These are phyloP conservation scores for Sebastes matsubarae DNA, from an alignment of 2,797 vertebrate species.

Conservation along the genomic window DNA sequence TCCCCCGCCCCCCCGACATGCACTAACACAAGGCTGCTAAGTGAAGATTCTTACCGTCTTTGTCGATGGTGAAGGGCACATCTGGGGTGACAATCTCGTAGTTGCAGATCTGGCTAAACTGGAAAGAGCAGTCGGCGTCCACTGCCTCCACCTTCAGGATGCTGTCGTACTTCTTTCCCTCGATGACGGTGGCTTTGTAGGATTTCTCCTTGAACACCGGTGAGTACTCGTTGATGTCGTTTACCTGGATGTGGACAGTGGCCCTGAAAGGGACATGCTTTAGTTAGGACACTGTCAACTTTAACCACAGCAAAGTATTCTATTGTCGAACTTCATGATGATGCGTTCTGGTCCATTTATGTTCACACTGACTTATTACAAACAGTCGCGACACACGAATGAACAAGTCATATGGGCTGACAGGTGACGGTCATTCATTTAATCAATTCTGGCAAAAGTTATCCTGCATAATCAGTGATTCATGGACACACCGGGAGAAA, in stretches of 20 bases:
- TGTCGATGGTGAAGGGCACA: conserved; percentile 93
- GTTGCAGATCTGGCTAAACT: conserved; percentile 99
- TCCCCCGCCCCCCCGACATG: not conserved
- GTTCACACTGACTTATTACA: not conserved
- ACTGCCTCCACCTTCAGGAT: conserved; percentile 93
- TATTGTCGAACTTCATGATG: not conserved
- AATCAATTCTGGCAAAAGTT: not conserved
- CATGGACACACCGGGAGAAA: not conserved
- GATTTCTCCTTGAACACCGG: conserved; percentile 98
- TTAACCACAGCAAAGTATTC: not conserved
- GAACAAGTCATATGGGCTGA: not conserved
- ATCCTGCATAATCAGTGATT: not conserved
- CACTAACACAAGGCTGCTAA: not conserved
- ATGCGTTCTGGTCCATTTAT: not conserved
- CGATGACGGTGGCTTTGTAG: conserved; percentile 92
- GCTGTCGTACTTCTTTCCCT: conserved; percentile 90
- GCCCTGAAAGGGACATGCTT: conserved; percentile 82
- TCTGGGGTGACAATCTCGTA: conserved; percentile 96
- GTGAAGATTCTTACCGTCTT: conserved; percentile 87
- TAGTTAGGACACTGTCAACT: not conserved
- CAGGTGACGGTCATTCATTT: not conserved
- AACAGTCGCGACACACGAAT: not conserved
- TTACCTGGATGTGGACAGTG: conserved; percentile 97
- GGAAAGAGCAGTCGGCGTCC: conserved; percentile 97
- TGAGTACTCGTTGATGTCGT: conserved; percentile 94